These are phyloP conservation scores for Piscicola geometra DNA, from an alignment of 2,888 invertebrate genomes.

Conservation along the genomic window DNA sequence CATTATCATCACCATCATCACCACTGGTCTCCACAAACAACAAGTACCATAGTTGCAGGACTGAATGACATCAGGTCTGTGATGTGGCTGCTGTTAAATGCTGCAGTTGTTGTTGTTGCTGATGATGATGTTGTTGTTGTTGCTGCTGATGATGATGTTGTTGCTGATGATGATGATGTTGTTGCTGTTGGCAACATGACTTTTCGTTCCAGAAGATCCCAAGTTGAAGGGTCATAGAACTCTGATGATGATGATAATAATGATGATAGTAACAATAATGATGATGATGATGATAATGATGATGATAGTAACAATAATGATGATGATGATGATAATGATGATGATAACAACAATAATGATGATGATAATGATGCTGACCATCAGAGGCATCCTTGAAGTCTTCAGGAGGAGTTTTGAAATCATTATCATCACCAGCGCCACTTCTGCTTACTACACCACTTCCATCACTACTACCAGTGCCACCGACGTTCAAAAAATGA, in stretches of 20 bases:
- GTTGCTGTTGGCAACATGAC: not conserved
- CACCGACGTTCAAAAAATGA: not conserved
- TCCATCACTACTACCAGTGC: not conserved
- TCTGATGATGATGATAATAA: slow-evolving; percentile 45
- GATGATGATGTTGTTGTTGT: slow-evolving; percentile 28
- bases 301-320: not conserved
- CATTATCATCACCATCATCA: slow-evolving; percentile 22
- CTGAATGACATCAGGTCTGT: not conserved
- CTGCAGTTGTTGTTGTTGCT: not conserved
- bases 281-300: not conserved
- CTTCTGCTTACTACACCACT: not conserved
- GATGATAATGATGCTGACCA: not conserved
- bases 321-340: not conserved
- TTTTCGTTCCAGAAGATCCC: slow-evolving; percentile 53
- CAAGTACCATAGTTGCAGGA: not conserved
- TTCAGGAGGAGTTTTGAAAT: slow-evolving; percentile 1
- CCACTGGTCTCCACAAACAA: no score
- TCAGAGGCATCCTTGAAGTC: slow-evolving; percentile 12
- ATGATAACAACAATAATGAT: not conserved
- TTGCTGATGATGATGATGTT: slow-evolving; percentile 7
- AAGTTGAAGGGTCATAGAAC: slow-evolving; percentile 53
- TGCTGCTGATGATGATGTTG: not conserved
- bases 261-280: not conserved
- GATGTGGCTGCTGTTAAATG: not conserved
- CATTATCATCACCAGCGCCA: not conserved